Evolutionary conservation across 2,888 invertebrate species (phyloP).

Genomic region (Macrosiphum euphorbiae): DNA sequence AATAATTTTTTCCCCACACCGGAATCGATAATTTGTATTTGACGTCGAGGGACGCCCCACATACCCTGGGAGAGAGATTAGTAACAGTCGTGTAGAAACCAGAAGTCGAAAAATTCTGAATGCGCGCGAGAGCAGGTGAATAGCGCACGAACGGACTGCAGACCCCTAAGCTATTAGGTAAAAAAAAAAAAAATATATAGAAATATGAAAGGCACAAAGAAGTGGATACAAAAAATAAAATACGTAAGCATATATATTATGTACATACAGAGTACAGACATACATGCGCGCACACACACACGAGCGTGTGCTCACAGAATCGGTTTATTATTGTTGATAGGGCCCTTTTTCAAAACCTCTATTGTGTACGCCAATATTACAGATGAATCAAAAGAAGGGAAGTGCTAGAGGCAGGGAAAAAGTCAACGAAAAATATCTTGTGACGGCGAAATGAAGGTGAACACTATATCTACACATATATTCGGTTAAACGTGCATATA

Average conservation of each 20-base stretch:
- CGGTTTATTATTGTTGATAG: constrained; percentile 61
- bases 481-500: neutral
- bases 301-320: constrained; percentile 11
- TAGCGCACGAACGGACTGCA: constrained; percentile 31
- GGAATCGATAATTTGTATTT: constrained; percentile 63
- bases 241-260: constrained; percentile 14
- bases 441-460: neutral
- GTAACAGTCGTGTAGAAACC: constrained; percentile 46
- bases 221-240: constrained; percentile 41
- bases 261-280: neutral
- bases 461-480: neutral
- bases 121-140: constrained; percentile 53
- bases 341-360: constrained; percentile 30
- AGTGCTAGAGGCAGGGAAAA: constrained; percentile 26
- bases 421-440: constrained; percentile 32
- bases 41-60: constrained; percentile 49
- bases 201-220: constrained; percentile 57
- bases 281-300: neutral
- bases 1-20: constrained; percentile 36
- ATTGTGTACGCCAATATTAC: constrained; percentile 51
- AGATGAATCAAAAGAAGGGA: constrained; percentile 56
- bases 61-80: constrained; percentile 58
- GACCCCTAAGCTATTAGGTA: constrained; percentile 57
- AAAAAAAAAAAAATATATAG: constrained; percentile 45
- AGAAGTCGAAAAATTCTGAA: constrained; percentile 53